Evolutionary conservation across 2,888 invertebrate genomes (phyloP).

Genomic region (Eupithecia abbreviata): DNA sequence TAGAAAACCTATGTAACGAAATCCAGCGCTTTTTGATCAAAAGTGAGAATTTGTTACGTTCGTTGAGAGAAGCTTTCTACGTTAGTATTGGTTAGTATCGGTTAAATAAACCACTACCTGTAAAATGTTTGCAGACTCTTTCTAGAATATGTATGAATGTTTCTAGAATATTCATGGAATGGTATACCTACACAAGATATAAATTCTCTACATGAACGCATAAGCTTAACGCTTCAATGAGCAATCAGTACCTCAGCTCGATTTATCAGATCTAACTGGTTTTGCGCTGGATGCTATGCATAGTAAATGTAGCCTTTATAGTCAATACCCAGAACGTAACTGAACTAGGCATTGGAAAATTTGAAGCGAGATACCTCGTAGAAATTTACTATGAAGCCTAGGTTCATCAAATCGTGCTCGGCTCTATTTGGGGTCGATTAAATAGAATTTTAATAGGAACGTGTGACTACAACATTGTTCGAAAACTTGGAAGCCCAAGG

Average conservation of each 20-base stretch:
- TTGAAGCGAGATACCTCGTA: neutral
- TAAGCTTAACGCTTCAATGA: slow-evolving; percentile 9
- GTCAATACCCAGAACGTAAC: neutral
- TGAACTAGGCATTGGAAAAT: neutral
- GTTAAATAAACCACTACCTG: neutral
- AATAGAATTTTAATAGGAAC: too few species aligned
- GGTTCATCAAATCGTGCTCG: neutral
- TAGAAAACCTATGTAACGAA: too few species aligned
- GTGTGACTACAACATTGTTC: too few species aligned
- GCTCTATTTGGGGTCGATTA: neutral
- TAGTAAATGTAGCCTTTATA: slow-evolving; percentile 6
- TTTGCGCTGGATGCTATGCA: slow-evolving; percentile 33
- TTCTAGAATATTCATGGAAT: neutral
- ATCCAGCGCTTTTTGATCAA: neutral
- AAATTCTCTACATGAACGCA: slow-evolving; percentile 8
- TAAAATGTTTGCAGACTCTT: neutral
- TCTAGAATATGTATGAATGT: neutral
- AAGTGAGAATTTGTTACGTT: neutral
- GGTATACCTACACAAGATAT: neutral
- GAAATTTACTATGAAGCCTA: neutral
- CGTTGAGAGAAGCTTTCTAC: neutral
- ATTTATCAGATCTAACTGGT: slow-evolving; percentile 16
- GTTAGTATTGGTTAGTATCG: neutral
- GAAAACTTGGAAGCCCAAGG: too few species aligned
- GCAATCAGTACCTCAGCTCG: neutral